Percentiles rank a stretch among this genome's conserved stretches.
Evolutionary conservation across 2,113 vertebrate genomes (phyloP).

Genomic region (Cyprinodon variegatus): DNA sequence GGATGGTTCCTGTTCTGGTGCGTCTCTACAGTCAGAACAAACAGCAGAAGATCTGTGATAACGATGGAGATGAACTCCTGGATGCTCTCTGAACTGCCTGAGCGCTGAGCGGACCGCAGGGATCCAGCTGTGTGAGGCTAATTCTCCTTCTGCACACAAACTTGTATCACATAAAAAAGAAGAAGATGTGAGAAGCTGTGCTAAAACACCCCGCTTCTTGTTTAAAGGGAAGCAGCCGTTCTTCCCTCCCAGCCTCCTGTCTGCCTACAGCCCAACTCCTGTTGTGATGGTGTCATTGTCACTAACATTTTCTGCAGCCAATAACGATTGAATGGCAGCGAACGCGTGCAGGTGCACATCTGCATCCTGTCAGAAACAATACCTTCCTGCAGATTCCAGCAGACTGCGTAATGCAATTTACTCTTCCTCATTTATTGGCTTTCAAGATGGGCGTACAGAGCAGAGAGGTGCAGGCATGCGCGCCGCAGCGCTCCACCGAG

Average conservation of each 20-base stretch:
- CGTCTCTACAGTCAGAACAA: not conserved
- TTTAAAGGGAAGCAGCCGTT: slow-evolving; percentile 30
- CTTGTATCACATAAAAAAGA: slow-evolving; percentile 7
- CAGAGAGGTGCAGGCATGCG: slow-evolving; percentile 23
- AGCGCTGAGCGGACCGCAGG: slow-evolving; percentile 16
- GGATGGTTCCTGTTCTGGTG: not conserved
- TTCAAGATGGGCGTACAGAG: slow-evolving; percentile 60
- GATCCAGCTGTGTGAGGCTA: slow-evolving; percentile 6
- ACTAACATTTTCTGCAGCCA: slow-evolving; percentile 54
- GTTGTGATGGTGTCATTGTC: slow-evolving; percentile 64
- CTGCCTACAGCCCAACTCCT: slow-evolving; percentile 26
- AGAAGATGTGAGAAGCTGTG: slow-evolving; percentile 34
- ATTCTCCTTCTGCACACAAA: slow-evolving; percentile 36
- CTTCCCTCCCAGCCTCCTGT: slow-evolving; percentile 33
- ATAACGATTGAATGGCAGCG: slow-evolving; percentile 59
- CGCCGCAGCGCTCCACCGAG: slow-evolving; percentile 31
- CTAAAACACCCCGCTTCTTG: slow-evolving; percentile 36
- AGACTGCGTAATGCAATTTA: slow-evolving; percentile 75
- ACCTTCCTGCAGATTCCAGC: slow-evolving; percentile 57
- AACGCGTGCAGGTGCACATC: slow-evolving; percentile 72
- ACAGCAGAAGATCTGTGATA: not conserved
- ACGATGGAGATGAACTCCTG: slow-evolving; percentile 1
- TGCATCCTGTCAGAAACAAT: slow-evolving; percentile 73
- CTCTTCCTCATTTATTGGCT: slow-evolving; percentile 66
- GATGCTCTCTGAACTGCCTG: not conserved